Conservation (phyloP, 2,888 invertebrate genomes). For the Emmelina monodactyla region DNA sequence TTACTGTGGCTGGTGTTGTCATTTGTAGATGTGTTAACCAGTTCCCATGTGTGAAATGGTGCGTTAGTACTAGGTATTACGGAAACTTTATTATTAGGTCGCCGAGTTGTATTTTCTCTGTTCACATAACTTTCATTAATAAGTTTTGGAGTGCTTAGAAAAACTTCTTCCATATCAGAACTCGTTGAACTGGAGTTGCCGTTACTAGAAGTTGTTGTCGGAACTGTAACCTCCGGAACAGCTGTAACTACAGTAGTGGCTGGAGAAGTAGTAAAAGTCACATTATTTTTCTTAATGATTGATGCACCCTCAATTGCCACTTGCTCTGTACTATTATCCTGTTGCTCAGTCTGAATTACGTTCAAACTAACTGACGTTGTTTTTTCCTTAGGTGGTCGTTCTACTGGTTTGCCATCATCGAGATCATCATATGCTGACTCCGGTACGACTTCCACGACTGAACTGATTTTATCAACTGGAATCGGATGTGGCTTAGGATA, state of each 20-base stretch:
- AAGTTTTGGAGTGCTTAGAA: conserved; percentile 11
- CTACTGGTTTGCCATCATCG: conserved; percentile 48
- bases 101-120: conserved; percentile 42
- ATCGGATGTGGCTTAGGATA: conserved; percentile 72
- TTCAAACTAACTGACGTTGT: conserved; percentile 50
- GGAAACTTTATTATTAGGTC: conserved; percentile 56
- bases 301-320: conserved; percentile 52
- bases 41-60: conserved; percentile 64
- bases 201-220: conserved; percentile 13
- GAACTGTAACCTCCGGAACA: conserved; percentile 16
- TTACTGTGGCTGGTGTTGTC: conserved; percentile 46
- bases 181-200: conserved; percentile 13
- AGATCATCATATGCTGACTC: conserved; percentile 25
- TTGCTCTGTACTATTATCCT: conserved; percentile 44
- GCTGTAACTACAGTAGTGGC: conserved; percentile 15
- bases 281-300: conserved; percentile 46
- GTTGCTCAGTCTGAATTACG: conserved; percentile 37
- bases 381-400: conserved; percentile 57
- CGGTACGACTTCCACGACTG: conserved; percentile 37
- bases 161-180: conserved; percentile 10
- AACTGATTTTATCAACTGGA: conserved; percentile 71
- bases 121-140: conserved; percentile 13
- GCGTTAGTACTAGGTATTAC: conserved; percentile 46
- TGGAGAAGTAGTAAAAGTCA: conserved; percentile 15
- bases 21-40: conserved; percentile 61